Evolutionary conservation across 2,888 invertebrate genomes (phyloP).

Genomic region (Apamea crenata): DNA sequence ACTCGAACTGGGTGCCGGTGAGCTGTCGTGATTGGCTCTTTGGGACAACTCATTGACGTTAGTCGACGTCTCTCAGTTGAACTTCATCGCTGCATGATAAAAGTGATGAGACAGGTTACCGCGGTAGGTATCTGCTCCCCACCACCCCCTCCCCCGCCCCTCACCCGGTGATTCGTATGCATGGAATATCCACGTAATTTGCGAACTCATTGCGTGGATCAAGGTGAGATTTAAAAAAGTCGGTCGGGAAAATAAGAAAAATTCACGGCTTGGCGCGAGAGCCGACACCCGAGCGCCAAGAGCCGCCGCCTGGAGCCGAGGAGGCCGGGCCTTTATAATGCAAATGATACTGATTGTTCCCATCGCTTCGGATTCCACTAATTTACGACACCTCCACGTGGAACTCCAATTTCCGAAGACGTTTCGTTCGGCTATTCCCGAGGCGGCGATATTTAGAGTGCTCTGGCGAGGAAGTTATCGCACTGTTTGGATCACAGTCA

Average conservation of each 20-base stretch:
- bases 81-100: background rate
- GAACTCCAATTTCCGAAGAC: conserved; percentile 56
- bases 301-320: conserved; percentile 21
- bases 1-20: background rate
- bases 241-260: conserved; percentile 66
- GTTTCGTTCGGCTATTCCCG: conserved; percentile 36
- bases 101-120: background rate
- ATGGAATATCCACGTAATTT: conserved; percentile 82
- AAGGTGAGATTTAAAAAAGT: conserved; percentile 79
- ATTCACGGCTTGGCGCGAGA: conserved; percentile 23
- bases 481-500: background rate
- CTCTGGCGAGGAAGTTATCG: conserved; percentile 2
- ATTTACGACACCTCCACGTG: conserved; percentile 70
- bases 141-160: background rate
- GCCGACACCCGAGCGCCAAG: conserved; percentile 24
- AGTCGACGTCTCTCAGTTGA: background rate
- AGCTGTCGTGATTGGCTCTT: background rate
- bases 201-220: conserved; percentile 82
- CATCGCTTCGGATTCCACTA: conserved; percentile 74
- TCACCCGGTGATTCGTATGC: conserved; percentile 78
- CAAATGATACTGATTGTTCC: conserved; percentile 79
- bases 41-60: background rate
- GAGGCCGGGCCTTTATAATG: conserved; percentile 74
- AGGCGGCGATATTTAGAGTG: conserved; percentile 27
- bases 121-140: background rate